phyloP scores from a whole-genome alignment of 2,113 vertebrate species.

The Zapornia atra region DNA sequence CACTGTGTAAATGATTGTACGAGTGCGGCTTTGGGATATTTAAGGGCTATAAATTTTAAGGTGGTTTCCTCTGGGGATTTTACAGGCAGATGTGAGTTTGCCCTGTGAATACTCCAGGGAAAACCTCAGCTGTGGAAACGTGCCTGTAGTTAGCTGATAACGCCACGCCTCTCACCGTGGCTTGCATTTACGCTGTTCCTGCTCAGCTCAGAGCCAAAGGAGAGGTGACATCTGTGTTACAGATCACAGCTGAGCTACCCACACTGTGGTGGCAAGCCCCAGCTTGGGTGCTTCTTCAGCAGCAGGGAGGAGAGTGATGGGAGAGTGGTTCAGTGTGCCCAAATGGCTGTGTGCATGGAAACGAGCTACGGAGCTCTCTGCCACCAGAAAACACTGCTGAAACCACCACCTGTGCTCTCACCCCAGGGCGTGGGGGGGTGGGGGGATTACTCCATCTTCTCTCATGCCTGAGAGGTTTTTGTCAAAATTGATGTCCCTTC shows the following conservation, averaged over 20 bases:
- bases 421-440: not conserved
- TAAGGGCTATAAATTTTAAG: not conserved
- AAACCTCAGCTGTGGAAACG: not conserved
- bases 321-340: not conserved
- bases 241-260: not conserved
- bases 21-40: not conserved
- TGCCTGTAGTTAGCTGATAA: not conserved
- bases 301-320: not conserved
- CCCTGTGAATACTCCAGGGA: not conserved
- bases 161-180: not conserved
- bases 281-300: not conserved
- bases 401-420: not conserved
- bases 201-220: not conserved
- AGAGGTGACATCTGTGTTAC: not conserved
- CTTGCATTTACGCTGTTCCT: not conserved
- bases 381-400: not conserved
- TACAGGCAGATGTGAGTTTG: not conserved
- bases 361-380: not conserved
- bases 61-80: not conserved
- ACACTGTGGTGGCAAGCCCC: not conserved
- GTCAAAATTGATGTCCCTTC: not conserved
- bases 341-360: not conserved
- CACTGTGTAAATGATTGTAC: not conserved
- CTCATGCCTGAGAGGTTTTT: not conserved
- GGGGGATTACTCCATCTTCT: not conserved